phyloP scores from a whole-genome alignment of 1,140 invertebrate genomes.

The Trypoxylus dichotomus region DNA sequence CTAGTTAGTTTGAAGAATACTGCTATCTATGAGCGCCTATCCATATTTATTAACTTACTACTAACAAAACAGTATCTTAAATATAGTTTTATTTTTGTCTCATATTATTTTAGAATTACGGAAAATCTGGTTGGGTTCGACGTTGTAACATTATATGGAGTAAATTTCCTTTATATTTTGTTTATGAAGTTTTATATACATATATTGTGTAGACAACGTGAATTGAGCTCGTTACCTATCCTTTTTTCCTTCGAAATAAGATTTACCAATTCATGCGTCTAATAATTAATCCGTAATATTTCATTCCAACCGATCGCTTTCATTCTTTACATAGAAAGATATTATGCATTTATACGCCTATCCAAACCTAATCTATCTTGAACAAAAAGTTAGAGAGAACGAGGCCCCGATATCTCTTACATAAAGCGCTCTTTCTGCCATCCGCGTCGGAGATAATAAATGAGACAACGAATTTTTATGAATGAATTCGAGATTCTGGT shows the following conservation, averaged over 20 bases:
- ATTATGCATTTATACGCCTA: conserved; percentile 17
- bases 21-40: too few species aligned
- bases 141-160: not conserved
- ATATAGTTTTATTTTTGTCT: too few species aligned
- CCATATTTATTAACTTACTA: too few species aligned
- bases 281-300: conserved; percentile 23
- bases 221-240: not conserved
- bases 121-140: too few species aligned
- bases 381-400: not conserved
- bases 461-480: conserved; percentile 25
- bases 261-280: not conserved
- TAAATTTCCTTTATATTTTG: not conserved
- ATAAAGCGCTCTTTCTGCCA: not conserved
- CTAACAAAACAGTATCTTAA: too few species aligned
- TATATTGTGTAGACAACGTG: not conserved
- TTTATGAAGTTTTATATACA: not conserved
- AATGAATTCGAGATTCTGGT: conserved; percentile 17
- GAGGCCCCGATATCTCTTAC: not conserved
- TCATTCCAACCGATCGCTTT: conserved; percentile 3
- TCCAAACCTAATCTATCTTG: conserved; percentile 21
- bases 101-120: too few species aligned
- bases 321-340: conserved; percentile 15
- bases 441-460: conserved; percentile 13
- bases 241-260: not conserved
- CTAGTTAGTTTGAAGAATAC: too few species aligned